Evolutionary conservation across 2,113 vertebrate species (phyloP), one percentile per base, ranked within the genome.

Genomic region (Oenanthe oenanthe): DNA sequence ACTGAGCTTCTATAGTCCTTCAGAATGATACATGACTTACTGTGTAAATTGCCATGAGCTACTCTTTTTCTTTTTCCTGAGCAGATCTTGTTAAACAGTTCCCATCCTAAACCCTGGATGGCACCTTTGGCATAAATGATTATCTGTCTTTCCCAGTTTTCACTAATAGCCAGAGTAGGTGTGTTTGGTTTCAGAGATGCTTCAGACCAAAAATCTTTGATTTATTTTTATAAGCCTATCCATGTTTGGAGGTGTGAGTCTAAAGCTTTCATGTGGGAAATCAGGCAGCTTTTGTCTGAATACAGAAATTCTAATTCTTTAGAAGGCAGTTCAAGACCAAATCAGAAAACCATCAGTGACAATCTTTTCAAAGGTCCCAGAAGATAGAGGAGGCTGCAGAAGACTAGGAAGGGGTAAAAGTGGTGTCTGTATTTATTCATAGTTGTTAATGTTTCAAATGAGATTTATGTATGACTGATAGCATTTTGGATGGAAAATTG

Each of bases 101-200:
- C 61, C 20, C 21, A 45, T 28, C 57, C 79, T 76, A 87, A 78
- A 56, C 36, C 40, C 61, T 40, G 15, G 5, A 53, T 10, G 3
- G 13, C 70, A 81, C 43, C 85, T 95, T 89, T 89, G 88, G n/a
- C 42, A 57, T 91, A 82, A 94, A 85, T 78, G 36, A 76, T 93
- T 63, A 77, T 68, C 50, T 94, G 16, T 87, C 70, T 93, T 65
- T 87, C 75, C 22, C 54, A 65, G 5, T 4, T 93, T 87, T 92
- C 43, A 15, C 48, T 88, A 87, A 72, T 61, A 75, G 43, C 61
- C 43, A 65, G 48, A 71, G 19, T 81, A 74, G 43, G 17, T 81
- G 26, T 65, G 36, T 65, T 91, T 61, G n/a, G 51, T 74, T 81
- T 87, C 50, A 38, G 56, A 81, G 51, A 42, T 71, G 56, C 43